Conservation (phyloP, 2,888 invertebrate genomes). For the Volucella inanis region DNA sequence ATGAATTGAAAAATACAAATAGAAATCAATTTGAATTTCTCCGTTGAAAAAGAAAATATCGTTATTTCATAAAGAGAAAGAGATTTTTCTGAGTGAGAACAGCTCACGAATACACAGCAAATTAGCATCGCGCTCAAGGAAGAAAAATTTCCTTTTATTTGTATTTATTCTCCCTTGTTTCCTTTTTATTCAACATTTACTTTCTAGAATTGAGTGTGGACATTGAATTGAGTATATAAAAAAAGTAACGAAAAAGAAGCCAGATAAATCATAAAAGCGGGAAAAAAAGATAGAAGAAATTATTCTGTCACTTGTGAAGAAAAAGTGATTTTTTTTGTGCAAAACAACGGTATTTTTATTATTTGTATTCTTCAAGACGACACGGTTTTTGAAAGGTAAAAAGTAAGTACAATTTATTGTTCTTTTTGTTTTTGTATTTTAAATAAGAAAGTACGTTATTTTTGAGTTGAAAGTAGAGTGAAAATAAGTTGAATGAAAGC, state of each 20-base stretch:
- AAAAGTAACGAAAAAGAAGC: neutral
- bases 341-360: conserved; percentile 52
- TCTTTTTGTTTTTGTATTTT: neutral
- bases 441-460: neutral
- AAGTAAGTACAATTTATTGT: conserved; percentile 49
- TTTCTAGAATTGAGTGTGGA: conserved; percentile 3
- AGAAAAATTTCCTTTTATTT: conserved; percentile 26
- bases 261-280: conserved; percentile 41
- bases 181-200: neutral
- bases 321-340: conserved; percentile 58
- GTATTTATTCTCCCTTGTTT: too few species aligned
- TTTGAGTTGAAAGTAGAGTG: too few species aligned
- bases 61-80: conserved; percentile 64
- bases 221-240: too few species aligned
- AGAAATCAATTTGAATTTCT: conserved; percentile 13
- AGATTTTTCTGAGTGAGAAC: conserved; percentile 56
- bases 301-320: conserved; percentile 37
- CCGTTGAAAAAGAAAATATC: conserved; percentile 4
- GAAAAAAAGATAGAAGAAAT: conserved; percentile 14
- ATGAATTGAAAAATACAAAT: conserved; percentile 35
- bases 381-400: conserved; percentile 69
- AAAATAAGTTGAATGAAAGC: conserved; percentile 20
- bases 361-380: conserved; percentile 60
- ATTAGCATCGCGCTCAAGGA: conserved; percentile 19
- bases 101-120: neutral